Percentiles rank a stretch among this genome's conserved stretches.
Evolutionary conservation across 1,140 invertebrate genomes (phyloP).

Genomic region (Anastatus disparis): DNA sequence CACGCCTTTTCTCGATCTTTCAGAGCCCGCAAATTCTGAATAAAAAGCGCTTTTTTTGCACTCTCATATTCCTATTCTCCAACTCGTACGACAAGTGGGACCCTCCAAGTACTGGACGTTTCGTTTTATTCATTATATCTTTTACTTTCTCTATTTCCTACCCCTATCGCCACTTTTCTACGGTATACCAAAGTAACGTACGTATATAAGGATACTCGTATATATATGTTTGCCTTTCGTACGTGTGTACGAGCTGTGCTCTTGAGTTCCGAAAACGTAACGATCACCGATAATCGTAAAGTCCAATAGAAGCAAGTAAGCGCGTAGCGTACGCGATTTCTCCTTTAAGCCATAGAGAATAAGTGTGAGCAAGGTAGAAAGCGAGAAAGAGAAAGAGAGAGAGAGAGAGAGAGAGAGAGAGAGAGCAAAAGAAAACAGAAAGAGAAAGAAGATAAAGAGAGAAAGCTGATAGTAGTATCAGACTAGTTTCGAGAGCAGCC

Average conservation of each 20-base stretch:
- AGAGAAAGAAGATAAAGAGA: too few species aligned
- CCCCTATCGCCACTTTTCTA: too few species aligned
- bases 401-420: too few species aligned
- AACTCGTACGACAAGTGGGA: too few species aligned
- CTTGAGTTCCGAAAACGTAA: conserved; percentile 3
- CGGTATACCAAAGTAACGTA: too few species aligned
- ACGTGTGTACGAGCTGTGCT: not conserved
- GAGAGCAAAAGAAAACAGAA: too few species aligned
- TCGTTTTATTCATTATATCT: conserved; percentile 25
- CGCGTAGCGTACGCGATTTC: conserved; percentile 30
- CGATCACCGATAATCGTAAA: conserved; percentile 39
- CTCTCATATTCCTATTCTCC: not conserved
- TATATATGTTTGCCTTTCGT: not conserved
- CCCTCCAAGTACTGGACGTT: conserved; percentile 2
- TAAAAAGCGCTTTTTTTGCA: not conserved
- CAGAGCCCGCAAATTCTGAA: not conserved
- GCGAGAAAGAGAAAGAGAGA: too few species aligned
- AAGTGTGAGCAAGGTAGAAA: too few species aligned
- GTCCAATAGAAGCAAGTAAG: conserved; percentile 37
- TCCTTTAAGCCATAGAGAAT: conserved; percentile 2
- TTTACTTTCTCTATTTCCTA: too few species aligned
- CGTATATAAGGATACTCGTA: too few species aligned
- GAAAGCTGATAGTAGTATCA: too few species aligned
- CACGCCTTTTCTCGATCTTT: conserved; percentile 8
- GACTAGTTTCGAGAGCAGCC: not conserved